These are phyloP conservation scores for Diacarnus erythraeanus DNA, from an alignment of 37 sponge, comb jelly and placozoan genomes.

Conservation along the genomic window DNA sequence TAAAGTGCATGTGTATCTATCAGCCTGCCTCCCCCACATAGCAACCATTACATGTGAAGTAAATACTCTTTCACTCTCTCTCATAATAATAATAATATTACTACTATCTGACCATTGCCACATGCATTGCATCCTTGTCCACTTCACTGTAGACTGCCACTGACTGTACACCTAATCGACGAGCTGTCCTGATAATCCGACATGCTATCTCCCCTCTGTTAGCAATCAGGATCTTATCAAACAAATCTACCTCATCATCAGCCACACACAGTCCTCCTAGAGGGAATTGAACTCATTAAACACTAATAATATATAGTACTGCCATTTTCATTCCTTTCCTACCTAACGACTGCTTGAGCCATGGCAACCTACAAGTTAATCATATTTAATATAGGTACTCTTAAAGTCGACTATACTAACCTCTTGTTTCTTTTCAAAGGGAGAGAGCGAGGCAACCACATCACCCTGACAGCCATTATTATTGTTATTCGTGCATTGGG, in stretches of 20 bases:
- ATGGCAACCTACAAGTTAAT: not conserved
- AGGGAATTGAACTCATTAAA: too few species aligned
- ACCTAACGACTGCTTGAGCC: not conserved
- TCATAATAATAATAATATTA: too few species aligned
- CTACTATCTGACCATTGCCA: constrained; percentile 61
- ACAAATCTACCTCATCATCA: constrained; percentile 41
- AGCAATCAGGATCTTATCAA: constrained; percentile 92
- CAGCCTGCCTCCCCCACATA: not conserved
- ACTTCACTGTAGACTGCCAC: constrained; percentile 98
- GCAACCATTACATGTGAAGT: too few species aligned
- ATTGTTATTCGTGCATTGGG: too few species aligned
- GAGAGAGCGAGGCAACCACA: not conserved
- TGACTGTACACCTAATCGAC: constrained; percentile 70
- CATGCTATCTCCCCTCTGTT: constrained; percentile 99
- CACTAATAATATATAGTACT: too few species aligned
- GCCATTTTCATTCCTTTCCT: not conserved
- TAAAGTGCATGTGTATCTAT: not conserved
- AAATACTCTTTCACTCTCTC: too few species aligned
- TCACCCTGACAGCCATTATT: too few species aligned
- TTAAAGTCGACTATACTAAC: not conserved
- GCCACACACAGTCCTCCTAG: not conserved
- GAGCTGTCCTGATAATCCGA: constrained; percentile 88
- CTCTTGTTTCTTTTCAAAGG: not conserved
- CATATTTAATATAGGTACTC: too few species aligned
- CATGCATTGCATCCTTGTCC: constrained; percentile 83